These are phyloP conservation scores for Setipinna tenuifilis DNA, from an alignment of 2,797 vertebrate genomes.

Conservation along the genomic window DNA sequence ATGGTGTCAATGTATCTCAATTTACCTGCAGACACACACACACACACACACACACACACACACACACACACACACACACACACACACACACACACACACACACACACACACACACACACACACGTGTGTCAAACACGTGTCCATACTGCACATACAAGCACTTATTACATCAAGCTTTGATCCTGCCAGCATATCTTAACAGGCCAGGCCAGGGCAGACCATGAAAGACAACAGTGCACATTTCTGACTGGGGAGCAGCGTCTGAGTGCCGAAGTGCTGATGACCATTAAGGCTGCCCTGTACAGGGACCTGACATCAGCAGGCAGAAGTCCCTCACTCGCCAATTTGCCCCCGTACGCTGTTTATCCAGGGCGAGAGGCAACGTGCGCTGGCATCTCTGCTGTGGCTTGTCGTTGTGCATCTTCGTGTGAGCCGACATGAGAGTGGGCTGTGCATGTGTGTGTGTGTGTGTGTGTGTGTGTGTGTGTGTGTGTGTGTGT, in stretches of 20 bases:
- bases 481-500: too few species aligned
- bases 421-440: constrained; percentile 77
- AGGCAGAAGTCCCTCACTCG: neutral
- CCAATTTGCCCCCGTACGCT: neutral
- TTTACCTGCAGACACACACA: neutral
- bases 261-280: neutral
- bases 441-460: constrained; percentile 50
- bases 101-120: neutral
- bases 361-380: constrained; percentile 64
- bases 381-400: constrained; percentile 81
- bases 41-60: neutral
- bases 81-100: neutral
- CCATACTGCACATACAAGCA: neutral
- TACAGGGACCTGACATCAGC: constrained; percentile 1
- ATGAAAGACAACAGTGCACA: neutral
- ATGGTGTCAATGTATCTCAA: too few species aligned
- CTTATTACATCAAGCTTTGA: constrained; percentile 4
- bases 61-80: neutral
- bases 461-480: too few species aligned
- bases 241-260: neutral
- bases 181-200: neutral
- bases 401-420: constrained; percentile 80
- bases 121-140: too few species aligned
- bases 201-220: neutral
- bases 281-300: neutral